Base-by-base conservation (phyloP, 2,888 invertebrate species). In the Lamellibrachia satsuma region DNA sequence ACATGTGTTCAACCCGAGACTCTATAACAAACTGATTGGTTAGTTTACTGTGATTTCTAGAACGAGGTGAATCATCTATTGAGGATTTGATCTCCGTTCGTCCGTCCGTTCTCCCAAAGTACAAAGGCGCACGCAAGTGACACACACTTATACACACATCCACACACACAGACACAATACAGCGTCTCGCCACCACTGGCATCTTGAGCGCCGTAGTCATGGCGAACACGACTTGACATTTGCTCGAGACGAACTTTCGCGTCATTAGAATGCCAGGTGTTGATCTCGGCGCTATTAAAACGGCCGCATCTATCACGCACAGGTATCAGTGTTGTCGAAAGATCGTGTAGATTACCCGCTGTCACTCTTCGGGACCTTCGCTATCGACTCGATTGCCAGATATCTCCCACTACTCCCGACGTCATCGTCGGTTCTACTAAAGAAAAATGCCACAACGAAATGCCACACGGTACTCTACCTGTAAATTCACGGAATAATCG, bases 211-310 rank as follows among this genome's bases (percentile, higher is more conserved):
- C 75, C 3, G 75, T n/a, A 22, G 75, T 75, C 75, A 22, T 22
- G n/a, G 15, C 22, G 60, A 75, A 75, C 57, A 57, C 57, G 57
- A 7, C 75, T 15, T 75, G 75, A 75, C 75, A 75, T 75, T 75
- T 75, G 75, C 75, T 75, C 75, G 75, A 75, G 75, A 75, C 75
- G 75, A 75, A 75, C 75, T 75, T 75, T 75, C 75, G 75, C n/a
- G 75, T 75, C 75, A 57, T 57, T 57, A 75, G 75, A 75, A 75
- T 22, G 22, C 15, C 75, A 75, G 75, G 75, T 75, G 75, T 75
- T 75, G 75, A n/a, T 75, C 75, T 75, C 75, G 75, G 22, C 75
- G 75, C 75, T 22, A 75, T 75, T 75, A 15, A 75, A 75, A 22
- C 75, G 75, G n/a, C 75, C 6, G 75, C 75, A n/a, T 4, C 11